A percentile compares a stretch with the other conserved stretches of the same genome.
Evolutionary conservation across 2,888 invertebrate genomes (phyloP).

Genomic region (Odontomyia ornata): DNA sequence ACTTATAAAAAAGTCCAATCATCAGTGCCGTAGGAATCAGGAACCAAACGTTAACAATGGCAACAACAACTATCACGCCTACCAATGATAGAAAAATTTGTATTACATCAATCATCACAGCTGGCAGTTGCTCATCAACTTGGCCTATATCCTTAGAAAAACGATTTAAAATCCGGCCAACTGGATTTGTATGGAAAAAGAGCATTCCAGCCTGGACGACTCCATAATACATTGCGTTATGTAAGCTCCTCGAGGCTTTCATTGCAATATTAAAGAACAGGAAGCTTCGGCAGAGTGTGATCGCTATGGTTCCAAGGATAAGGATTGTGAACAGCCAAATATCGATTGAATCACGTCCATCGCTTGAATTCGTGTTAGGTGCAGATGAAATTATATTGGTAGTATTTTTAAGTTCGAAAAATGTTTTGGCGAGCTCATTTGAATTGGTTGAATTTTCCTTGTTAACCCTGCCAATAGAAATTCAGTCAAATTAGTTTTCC

Average conservation of each 20-base stretch:
- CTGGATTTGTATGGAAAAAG: conserved; percentile 89
- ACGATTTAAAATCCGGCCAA: conserved; percentile 83
- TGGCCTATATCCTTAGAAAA: conserved; percentile 88
- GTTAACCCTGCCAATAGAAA: too few relatives aligned
- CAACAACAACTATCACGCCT: conserved; percentile 83
- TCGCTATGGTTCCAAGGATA: conserved; percentile 62
- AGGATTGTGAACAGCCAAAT: conserved; percentile 67
- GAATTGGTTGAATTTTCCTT: conserved; percentile 53
- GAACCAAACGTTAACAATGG: conserved; percentile 77
- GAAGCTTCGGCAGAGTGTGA: conserved; percentile 62
- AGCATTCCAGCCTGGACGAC: conserved; percentile 83
- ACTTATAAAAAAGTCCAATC: conserved; percentile 76
- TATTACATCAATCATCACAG: conserved; percentile 64
- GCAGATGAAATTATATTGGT: conserved; percentile 1
- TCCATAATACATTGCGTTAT: conserved; percentile 84
- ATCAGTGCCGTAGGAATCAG: conserved; percentile 76
- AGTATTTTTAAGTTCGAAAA: not conserved
- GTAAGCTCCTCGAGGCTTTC: conserved; percentile 79
- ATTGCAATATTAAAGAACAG: conserved; percentile 71
- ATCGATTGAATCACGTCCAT: conserved; percentile 54
- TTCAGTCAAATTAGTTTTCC: too few relatives aligned
- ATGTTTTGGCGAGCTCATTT: conserved; percentile 42
- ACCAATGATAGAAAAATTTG: conserved; percentile 83
- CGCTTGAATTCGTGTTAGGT: too few relatives aligned
- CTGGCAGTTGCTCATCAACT: conserved; percentile 65